Evolutionary conservation across 2,113 vertebrate genomes (phyloP), one percentile per base, ranked within the genome.

Genomic region (Microtus ochrogaster): DNA sequence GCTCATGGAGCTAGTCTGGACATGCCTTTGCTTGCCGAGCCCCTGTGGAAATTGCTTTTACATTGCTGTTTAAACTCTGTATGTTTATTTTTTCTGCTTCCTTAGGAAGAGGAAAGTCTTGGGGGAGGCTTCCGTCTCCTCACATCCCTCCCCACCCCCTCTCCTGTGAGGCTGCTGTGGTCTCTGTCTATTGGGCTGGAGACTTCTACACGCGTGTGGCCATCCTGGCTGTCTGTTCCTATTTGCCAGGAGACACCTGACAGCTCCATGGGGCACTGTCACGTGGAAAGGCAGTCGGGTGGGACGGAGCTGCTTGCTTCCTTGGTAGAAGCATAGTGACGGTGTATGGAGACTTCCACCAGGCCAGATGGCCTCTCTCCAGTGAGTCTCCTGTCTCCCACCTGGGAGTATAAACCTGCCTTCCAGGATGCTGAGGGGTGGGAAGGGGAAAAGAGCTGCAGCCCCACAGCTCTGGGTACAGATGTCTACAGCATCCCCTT

Each of bases 151-250:
- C 12, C 33, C 66, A 22, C 16, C 39, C 39, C 41, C 47, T 72
- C 74, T 82, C 49, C 24, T 13, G 11, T 3, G 16, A 81, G 47
- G 72, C 83, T 85, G 89, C 90, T 91, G 89, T 94, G 36, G 55
- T 93, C 66, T 89, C 68, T 87, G 2, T 87, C n/a, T 70, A 66
- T 61, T 49, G 76, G 82, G 82, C 22, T 82, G 55, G 36, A 28
- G 52, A 61, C 79, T 82, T 82, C 10, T 61, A 36, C 39, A 55
- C 26, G 44, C 86, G 9, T 33, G 55, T 88, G 36, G 21, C n/a
- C 16, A 95, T 76, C 33, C 47, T 61, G 44, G 68, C 90, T 89
- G 73, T 82, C 86, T 94, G 26, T 72, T 91, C 66, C 36, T 83
- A 41, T 77, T 78, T 94, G 61, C 73, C 47, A 47, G 83, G 61